A percentile compares a stretch with the other conserved stretches of the same genome.
Evolutionary conservation across 2,797 vertebrate genomes (phyloP).

Genomic region (Linurgus olivaceus): DNA sequence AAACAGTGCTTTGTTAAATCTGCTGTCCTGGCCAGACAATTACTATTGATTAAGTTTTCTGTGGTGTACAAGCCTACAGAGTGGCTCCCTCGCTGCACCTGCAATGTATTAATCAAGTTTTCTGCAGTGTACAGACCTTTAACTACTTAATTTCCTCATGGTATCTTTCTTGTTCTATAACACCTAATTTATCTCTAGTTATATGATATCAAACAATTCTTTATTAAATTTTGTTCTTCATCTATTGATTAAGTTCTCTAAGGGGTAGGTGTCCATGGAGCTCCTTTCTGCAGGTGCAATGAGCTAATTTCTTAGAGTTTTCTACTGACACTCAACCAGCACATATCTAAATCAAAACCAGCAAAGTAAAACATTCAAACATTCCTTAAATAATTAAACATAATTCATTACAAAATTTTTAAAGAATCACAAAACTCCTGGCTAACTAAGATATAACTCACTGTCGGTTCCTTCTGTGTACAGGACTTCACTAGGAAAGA

Average conservation of each 20-base stretch:
- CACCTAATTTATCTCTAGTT: neutral
- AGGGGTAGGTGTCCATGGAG: neutral
- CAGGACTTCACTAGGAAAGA: neutral
- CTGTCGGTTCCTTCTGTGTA: neutral
- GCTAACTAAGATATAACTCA: rapidly evolving
- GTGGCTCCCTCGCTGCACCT: neutral
- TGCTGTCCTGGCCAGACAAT: neutral
- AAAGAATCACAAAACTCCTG: neutral
- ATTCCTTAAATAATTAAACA: neutral
- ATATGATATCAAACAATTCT: neutral
- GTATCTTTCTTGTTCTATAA: neutral
- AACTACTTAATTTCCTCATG: neutral
- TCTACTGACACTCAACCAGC: neutral
- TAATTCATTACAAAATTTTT: neutral
- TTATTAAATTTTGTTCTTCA: neutral
- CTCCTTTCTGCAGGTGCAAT: neutral
- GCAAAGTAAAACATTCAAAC: neutral
- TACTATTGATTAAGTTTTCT: neutral
- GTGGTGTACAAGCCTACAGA: neutral
- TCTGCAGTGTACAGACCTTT: neutral
- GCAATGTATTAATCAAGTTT: neutral
- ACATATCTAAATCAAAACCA: neutral
- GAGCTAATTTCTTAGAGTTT: neutral
- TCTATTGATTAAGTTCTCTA: neutral
- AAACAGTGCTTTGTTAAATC: neutral